These are phyloP conservation scores for Parnassius mnemosyne DNA, from an alignment of 2,888 invertebrate species.

Conservation along the genomic window DNA sequence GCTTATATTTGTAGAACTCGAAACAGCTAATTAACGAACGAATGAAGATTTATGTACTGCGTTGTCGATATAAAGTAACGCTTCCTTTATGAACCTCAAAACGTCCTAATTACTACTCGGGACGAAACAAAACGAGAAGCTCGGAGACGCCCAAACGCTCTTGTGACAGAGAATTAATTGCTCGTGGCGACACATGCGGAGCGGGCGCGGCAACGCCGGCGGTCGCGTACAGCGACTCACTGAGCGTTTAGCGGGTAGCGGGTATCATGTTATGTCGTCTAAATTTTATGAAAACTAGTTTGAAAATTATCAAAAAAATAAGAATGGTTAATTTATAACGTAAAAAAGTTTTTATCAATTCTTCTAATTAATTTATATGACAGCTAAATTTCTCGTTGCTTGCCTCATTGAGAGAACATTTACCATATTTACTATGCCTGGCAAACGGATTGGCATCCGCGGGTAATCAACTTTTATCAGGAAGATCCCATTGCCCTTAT, in stretches of 20 bases:
- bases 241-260: conserved; percentile 23
- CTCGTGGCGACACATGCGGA: conserved; percentile 74
- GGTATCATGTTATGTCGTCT: too few relatives aligned
- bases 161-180: conserved; percentile 80
- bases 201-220: conserved; percentile 34
- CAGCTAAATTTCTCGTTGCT: too few relatives aligned
- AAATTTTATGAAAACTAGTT: too few relatives aligned
- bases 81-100: conserved; percentile 79
- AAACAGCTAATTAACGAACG: conserved; percentile 70
- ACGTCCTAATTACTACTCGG: conserved; percentile 80
- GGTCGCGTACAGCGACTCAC: conserved; percentile 35
- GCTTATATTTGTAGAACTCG: conserved; percentile 31
- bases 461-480: too few relatives aligned
- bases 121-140: conserved; percentile 71
- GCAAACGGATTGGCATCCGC: too few relatives aligned
- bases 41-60: conserved; percentile 78
- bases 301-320: too few relatives aligned
- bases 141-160: conserved; percentile 78
- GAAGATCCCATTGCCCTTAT: too few relatives aligned
- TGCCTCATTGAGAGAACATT: too few relatives aligned
- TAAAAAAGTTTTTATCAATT: too few relatives aligned
- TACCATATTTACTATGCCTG: too few relatives aligned
- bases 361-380: too few relatives aligned
- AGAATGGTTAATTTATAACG: too few relatives aligned
- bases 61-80: conserved; percentile 80